Evolutionary conservation across 2,888 invertebrate genomes (phyloP).

Genomic region (Macaria liturata): DNA sequence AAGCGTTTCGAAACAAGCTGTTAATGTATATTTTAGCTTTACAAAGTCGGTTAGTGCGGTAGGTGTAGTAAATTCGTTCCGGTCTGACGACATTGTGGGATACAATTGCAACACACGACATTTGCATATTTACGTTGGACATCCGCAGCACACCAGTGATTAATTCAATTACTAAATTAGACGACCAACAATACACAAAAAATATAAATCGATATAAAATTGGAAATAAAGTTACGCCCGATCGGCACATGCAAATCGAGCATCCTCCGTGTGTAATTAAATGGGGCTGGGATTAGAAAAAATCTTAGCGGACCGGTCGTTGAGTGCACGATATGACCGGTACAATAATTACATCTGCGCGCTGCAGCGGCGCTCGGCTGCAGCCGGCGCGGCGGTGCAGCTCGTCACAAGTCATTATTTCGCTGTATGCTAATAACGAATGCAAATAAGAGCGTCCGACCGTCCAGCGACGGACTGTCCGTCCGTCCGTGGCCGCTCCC

Average conservation of each 20-base stretch:
- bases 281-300: conserved; percentile 33
- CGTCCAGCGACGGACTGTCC: conserved; percentile 36
- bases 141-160: conserved; percentile 55
- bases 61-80: conserved; percentile 59
- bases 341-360: conserved; percentile 54
- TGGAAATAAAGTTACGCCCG: conserved; percentile 32
- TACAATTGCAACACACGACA: conserved; percentile 68
- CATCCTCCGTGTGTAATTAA: conserved; percentile 42
- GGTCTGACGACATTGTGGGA: conserved; percentile 68
- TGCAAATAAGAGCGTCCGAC: conserved; percentile 66
- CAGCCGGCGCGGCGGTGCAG: conserved; percentile 50
- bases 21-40: conserved; percentile 63
- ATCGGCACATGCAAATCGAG: conserved; percentile 44
- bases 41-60: conserved; percentile 48
- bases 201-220: conserved; percentile 31
- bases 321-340: conserved; percentile 48
- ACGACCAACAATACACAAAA: conserved; percentile 43
- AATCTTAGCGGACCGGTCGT: conserved; percentile 30
- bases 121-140: conserved; percentile 75
- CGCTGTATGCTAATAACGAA: conserved; percentile 71
- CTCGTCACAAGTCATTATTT: conserved; percentile 76
- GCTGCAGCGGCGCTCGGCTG: conserved; percentile 48
- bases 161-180: conserved; percentile 67
- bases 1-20: conserved; percentile 50
- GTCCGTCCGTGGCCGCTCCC: conserved; percentile 34